Conservation (phyloP, 2,113 vertebrate genomes). For the Amphiprion percula region DNA sequence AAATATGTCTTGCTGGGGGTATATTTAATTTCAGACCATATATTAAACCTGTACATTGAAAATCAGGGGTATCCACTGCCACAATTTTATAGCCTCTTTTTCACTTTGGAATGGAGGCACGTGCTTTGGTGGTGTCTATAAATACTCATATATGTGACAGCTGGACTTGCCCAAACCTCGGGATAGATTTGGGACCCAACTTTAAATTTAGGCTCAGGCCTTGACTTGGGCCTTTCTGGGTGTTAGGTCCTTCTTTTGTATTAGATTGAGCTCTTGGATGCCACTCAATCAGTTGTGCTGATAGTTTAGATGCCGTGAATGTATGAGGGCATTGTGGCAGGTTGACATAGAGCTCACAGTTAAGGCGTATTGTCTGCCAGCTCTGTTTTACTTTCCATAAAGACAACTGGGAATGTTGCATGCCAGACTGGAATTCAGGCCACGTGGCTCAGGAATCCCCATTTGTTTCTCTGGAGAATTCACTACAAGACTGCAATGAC, state of each 20-base stretch:
- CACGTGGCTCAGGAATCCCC: constrained; percentile 63
- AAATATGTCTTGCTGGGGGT: neutral
- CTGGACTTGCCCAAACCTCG: constrained; percentile 63
- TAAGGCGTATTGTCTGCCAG: constrained; percentile 43
- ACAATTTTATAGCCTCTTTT: constrained; percentile 42
- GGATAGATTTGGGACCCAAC: constrained; percentile 55
- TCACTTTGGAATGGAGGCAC: constrained; percentile 53
- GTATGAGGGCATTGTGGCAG: constrained; percentile 28
- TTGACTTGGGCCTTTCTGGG: constrained; percentile 52
- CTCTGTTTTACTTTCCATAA: constrained; percentile 54
- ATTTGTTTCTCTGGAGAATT: constrained; percentile 56
- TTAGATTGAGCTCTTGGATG: constrained; percentile 21
- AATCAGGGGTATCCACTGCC: constrained; percentile 48
- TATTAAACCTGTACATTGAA: constrained; percentile 23
- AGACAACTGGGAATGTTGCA: constrained; percentile 67
- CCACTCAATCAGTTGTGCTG: constrained; percentile 28
- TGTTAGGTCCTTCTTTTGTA: constrained; percentile 40
- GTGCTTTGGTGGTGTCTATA: constrained; percentile 74
- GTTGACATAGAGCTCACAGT: constrained; percentile 11
- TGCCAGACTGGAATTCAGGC: constrained; percentile 57
- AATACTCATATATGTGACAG: constrained; percentile 77
- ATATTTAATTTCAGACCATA: constrained; percentile 8
- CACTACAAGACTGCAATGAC: constrained; percentile 23
- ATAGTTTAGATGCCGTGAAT: constrained; percentile 51
- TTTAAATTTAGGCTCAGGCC: constrained; percentile 74